Conservation (phyloP, 2,888 invertebrate species). For the Phymatocera aterrima region DNA sequence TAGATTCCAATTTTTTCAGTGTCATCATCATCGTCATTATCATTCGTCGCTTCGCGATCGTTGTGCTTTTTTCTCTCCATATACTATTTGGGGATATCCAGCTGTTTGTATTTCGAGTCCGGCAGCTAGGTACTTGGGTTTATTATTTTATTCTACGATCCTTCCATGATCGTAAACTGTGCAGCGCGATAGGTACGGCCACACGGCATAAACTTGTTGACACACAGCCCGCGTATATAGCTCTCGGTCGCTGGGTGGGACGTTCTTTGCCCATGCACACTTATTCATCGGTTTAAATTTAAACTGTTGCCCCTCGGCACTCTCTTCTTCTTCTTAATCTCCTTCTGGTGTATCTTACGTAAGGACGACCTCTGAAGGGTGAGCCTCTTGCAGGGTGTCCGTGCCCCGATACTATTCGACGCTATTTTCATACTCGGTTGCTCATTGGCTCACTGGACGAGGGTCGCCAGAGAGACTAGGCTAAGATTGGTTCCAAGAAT, state of each 20-base stretch:
- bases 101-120: constrained; percentile 1
- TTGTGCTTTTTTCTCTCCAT: background rate
- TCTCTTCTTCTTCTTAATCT: background rate
- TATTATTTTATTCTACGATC: background rate
- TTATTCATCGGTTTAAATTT: constrained; percentile 62
- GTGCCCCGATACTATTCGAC: constrained; percentile 40
- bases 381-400: constrained; percentile 47
- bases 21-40: too few relatives aligned
- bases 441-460: constrained; percentile 43
- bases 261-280: constrained; percentile 46
- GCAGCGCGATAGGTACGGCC: too few relatives aligned
- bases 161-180: constrained; percentile 26
- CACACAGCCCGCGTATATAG: constrained; percentile 17
- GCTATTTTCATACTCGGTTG: constrained; percentile 49
- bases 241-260: background rate
- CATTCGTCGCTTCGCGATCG: too few relatives aligned
- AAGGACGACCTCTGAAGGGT: constrained; percentile 57
- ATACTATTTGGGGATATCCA: background rate
- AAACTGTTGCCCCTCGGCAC: constrained; percentile 50
- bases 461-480: constrained; percentile 44
- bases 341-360: constrained; percentile 49
- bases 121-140: too few relatives aligned
- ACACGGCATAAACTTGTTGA: constrained; percentile 38
- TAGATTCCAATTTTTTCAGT: too few relatives aligned
- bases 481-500: constrained; percentile 55